Percentiles rank a stretch among this genome's conserved stretches.
These are phyloP conservation scores for Raphicerus campestris DNA, from an alignment of 2,113 vertebrate species.

Conservation along the genomic window DNA sequence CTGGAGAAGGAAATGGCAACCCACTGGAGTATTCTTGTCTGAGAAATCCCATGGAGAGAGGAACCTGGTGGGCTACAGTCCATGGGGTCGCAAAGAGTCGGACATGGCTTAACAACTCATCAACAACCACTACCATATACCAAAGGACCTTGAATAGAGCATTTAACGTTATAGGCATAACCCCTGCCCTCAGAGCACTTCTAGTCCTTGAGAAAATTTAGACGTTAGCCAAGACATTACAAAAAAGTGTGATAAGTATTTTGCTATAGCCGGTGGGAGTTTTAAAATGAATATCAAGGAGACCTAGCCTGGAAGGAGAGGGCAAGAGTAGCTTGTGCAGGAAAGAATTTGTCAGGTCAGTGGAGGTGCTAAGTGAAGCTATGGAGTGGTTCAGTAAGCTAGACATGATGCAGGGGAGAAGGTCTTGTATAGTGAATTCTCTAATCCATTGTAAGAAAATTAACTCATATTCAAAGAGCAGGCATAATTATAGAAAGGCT, in stretches of 20 bases:
- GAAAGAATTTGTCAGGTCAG: neutral
- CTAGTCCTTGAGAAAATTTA: neutral
- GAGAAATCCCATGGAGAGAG: neutral
- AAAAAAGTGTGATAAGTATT: neutral
- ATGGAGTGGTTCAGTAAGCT: neutral
- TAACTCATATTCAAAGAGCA: neutral
- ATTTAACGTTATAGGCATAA: neutral
- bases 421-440: neutral
- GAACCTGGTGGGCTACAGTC: neutral
- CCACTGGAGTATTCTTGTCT: neutral
- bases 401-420: neutral
- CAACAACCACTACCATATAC: neutral
- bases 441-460: neutral
- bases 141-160: neutral
- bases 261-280: neutral
- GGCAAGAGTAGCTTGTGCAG: neutral
- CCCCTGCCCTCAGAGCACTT: neutral
- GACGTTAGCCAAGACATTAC: neutral
- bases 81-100: neutral
- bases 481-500: neutral
- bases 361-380: neutral
- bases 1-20: neutral
- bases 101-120: neutral
- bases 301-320: neutral
- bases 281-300: neutral